A percentile compares a stretch with the other conserved stretches of the same genome.
Conservation (phyloP, 64 coral and sea anemone genomes). For the Montipora foliosa region DNA sequence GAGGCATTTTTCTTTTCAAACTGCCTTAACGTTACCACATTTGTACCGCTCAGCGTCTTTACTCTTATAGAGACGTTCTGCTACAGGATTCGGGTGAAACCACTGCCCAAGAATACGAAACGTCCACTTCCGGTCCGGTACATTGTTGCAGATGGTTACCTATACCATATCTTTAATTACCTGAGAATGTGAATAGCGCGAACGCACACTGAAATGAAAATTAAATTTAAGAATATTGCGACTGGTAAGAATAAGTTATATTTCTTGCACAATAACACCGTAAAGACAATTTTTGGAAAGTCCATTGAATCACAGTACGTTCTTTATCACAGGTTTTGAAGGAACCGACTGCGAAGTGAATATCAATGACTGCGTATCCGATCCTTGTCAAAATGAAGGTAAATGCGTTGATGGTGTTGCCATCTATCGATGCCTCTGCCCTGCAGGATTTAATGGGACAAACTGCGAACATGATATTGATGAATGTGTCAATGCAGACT, state of each 20-base stretch:
- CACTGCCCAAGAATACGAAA: too few relatives aligned
- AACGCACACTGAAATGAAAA: too few relatives aligned
- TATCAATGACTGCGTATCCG: conserved; percentile 20
- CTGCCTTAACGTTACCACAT: too few relatives aligned
- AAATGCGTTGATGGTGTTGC: conserved; percentile 35
- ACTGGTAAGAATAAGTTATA: neutral
- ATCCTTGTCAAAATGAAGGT: conserved; percentile 54
- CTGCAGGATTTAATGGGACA: conserved; percentile 53
- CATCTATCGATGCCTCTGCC: conserved; percentile 36
- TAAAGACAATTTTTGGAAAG: neutral
- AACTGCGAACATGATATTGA: conserved; percentile 69
- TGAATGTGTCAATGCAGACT: conserved; percentile 29
- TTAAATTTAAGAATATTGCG: too few relatives aligned
- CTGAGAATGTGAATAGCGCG: too few relatives aligned
- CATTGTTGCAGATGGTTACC: too few relatives aligned
- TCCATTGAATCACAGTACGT: neutral
- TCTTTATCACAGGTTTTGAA: neutral
- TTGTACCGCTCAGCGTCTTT: too few relatives aligned
- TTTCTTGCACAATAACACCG: neutral
- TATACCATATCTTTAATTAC: too few relatives aligned
- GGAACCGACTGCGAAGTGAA: conserved; percentile 50
- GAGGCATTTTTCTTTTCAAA: too few relatives aligned
- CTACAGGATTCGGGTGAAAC: too few relatives aligned
- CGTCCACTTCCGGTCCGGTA: too few relatives aligned
- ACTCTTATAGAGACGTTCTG: too few relatives aligned